phyloP scores from a whole-genome alignment of 2,888 invertebrate species.

The Azorinus chamasolen region DNA sequence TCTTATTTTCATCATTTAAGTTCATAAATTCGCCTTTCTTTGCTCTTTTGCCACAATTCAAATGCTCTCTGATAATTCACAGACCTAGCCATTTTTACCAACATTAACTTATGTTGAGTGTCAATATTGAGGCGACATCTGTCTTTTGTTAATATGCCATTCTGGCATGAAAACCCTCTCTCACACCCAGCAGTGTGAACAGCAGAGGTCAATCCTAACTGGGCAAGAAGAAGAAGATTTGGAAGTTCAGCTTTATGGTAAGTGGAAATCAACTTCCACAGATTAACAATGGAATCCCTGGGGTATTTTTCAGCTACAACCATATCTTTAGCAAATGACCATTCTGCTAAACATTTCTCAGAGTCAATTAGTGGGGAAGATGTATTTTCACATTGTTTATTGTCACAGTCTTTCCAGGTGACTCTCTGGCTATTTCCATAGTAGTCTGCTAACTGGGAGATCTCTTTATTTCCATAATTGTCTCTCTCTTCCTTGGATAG shows the following conservation, averaged over 20 bases:
- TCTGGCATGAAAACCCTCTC: conserved; percentile 32
- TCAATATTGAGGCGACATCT: conserved; percentile 48
- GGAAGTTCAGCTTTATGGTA: conserved; percentile 39
- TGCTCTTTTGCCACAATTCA: background rate
- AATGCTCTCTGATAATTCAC: background rate
- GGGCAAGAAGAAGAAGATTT: conserved; percentile 27
- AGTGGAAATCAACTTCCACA: conserved; percentile 19
- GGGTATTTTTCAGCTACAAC: conserved; percentile 40
- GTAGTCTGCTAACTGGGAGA: background rate
- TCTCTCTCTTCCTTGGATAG: background rate
- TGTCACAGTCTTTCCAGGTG: conserved; percentile 6
- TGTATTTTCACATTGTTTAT: conserved; percentile 2
- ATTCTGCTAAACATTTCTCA: conserved; percentile 20
- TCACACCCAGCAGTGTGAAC: conserved; percentile 45
- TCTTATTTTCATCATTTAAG: too few relatives aligned
- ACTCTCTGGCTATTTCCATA: conserved; percentile 10
- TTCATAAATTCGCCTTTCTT: background rate
- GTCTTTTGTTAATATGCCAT: conserved; percentile 21
- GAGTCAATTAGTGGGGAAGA: conserved; percentile 18
- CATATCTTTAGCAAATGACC: conserved; percentile 19
- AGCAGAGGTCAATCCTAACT: conserved; percentile 29
- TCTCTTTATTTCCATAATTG: conserved; percentile 9
- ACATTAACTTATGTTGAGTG: conserved; percentile 19
- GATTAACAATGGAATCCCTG: conserved; percentile 13
- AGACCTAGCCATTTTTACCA: conserved; percentile 5